Conservation (phyloP, 2,113 vertebrate genomes). For the Microcebus jonahi region DNA sequence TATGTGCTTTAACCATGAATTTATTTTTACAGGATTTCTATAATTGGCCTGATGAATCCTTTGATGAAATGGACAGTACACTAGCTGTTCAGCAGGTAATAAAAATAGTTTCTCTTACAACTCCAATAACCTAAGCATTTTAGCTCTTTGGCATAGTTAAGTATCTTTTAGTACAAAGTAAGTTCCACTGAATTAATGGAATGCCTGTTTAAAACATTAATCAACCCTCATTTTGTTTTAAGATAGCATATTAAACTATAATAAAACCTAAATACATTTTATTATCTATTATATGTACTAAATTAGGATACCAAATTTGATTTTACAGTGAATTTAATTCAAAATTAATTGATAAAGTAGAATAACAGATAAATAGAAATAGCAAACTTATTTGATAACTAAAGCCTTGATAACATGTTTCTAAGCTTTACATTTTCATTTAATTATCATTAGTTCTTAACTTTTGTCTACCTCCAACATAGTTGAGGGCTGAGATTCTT, state of each 20-base stretch:
- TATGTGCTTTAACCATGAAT: constrained; percentile 54
- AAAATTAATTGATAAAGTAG: constrained; percentile 40
- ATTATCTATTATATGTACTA: neutral
- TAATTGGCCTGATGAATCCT: constrained; percentile 99
- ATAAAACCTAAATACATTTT: constrained; percentile 34
- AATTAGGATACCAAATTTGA: constrained; percentile 28
- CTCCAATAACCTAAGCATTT: constrained; percentile 5
- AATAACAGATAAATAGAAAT: neutral
- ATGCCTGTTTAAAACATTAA: constrained; percentile 26
- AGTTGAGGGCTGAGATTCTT: neutral
- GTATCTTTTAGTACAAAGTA: constrained; percentile 8
- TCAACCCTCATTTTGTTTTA: constrained; percentile 31
- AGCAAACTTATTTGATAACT: constrained; percentile 15
- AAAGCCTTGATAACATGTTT: neutral
- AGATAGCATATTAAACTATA: constrained; percentile 12
- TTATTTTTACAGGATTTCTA: constrained; percentile 93
- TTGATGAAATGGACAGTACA: constrained; percentile 99
- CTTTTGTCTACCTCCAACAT: neutral
- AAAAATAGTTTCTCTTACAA: constrained; percentile 38
- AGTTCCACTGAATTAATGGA: constrained; percentile 35
- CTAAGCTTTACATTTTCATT: constrained; percentile 24
- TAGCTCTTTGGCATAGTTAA: neutral
- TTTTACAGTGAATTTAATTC: constrained; percentile 50
- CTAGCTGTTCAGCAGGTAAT: constrained; percentile 98
- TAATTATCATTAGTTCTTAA: neutral